These are phyloP conservation scores for Strix aluco DNA, from an alignment of 2,113 vertebrate genomes.

Conservation along the genomic window DNA sequence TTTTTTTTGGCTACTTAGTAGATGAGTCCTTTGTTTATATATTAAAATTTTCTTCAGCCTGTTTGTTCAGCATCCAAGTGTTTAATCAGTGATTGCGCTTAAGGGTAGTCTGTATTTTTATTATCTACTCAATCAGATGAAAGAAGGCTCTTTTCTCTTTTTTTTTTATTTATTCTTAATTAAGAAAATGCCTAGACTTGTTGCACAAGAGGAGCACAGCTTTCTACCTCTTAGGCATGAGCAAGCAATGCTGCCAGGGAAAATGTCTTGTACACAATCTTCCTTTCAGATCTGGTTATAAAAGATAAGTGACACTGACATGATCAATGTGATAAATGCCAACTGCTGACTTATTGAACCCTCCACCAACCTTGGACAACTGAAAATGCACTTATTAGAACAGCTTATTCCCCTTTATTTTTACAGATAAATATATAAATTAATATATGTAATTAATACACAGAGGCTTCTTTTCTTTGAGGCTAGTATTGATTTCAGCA, in stretches of 20 bases:
- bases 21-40: neutral
- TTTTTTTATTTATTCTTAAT: neutral
- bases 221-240: neutral
- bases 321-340: neutral
- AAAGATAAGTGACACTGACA: neutral
- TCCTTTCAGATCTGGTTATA: neutral
- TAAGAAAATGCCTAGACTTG: neutral
- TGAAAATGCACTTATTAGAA: neutral
- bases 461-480: neutral
- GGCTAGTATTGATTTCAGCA: neutral
- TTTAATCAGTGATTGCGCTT: neutral
- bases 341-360: neutral
- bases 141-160: neutral
- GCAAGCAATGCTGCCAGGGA: neutral
- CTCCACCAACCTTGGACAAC: neutral
- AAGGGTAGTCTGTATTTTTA: neutral
- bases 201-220: neutral
- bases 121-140: neutral
- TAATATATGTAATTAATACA: neutral
- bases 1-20: neutral
- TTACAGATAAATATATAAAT: neutral
- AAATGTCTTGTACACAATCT: neutral
- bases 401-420: neutral
- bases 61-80: neutral
- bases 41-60: slow-evolving; percentile 13